Evolutionary conservation across 1,140 invertebrate genomes (phyloP).

Genomic region (Drosophila setifemur): DNA sequence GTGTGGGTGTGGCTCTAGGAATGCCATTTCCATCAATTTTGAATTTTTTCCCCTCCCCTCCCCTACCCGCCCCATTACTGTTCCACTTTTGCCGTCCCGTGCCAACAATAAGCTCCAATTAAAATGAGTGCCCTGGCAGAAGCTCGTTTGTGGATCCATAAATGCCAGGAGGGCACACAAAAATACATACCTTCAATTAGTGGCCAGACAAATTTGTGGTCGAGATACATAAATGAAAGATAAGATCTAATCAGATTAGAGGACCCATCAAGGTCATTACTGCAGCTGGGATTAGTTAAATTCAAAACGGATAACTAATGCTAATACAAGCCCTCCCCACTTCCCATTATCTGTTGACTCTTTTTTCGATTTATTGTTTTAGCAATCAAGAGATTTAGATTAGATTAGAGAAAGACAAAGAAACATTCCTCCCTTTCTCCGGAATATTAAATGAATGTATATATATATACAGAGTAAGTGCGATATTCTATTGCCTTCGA

Average conservation of each 20-base stretch:
- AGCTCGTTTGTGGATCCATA: slow-evolving; percentile 3
- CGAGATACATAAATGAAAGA: slow-evolving; percentile 9
- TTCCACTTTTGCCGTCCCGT: neutral
- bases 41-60: neutral
- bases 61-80: neutral
- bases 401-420: neutral
- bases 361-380: too few relatives aligned
- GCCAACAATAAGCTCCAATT: slow-evolving; percentile 5
- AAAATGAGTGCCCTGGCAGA: neutral
- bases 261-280: slow-evolving; percentile 12
- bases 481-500: too few relatives aligned
- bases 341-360: too few relatives aligned
- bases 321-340: too few relatives aligned
- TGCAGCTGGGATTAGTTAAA: neutral
- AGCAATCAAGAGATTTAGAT: neutral
- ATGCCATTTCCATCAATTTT: slow-evolving; percentile 9
- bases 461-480: too few relatives aligned
- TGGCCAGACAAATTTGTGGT: slow-evolving; percentile 11
- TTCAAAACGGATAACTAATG: too few relatives aligned
- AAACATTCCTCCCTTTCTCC: too few relatives aligned
- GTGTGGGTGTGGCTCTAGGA: neutral
- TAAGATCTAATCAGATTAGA: slow-evolving; percentile 26
- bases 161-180: neutral
- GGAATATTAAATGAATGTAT: too few relatives aligned
- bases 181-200: slow-evolving; percentile 25